Percentiles rank a stretch among this genome's conserved stretches.
Conservation (phyloP, 2,113 vertebrate species). For the Strix aluco region DNA sequence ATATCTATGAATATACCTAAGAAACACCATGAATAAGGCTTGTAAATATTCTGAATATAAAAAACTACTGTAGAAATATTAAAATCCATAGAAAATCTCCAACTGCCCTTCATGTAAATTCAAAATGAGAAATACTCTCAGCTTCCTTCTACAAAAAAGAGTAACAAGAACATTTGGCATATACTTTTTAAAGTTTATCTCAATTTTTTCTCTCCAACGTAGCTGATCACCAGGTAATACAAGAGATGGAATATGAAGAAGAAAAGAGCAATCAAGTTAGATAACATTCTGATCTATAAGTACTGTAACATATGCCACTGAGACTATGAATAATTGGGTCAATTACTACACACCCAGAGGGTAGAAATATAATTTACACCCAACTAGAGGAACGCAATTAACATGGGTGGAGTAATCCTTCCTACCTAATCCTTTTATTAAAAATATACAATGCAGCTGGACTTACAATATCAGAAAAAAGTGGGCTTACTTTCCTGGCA, state of each 20-base stretch:
- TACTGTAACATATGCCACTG: not conserved
- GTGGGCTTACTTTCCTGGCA: not conserved
- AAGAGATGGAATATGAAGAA: not conserved
- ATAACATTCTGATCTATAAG: slow-evolving; percentile 29
- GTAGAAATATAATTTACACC: slow-evolving; percentile 23
- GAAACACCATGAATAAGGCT: not conserved
- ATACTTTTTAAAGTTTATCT: not conserved
- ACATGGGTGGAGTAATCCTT: slow-evolving; percentile 60
- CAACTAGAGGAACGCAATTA: slow-evolving; percentile 33
- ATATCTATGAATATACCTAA: not conserved
- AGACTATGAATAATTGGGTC: slow-evolving; percentile 29
- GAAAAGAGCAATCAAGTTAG: slow-evolving; percentile 7
- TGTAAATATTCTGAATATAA: not conserved
- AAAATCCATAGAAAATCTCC: not conserved
- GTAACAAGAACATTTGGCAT: not conserved
- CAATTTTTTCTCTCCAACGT: not conserved
- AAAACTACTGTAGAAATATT: not conserved
- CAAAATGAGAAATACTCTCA: not conserved
- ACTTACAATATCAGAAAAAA: not conserved
- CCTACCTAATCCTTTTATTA: slow-evolving; percentile 55
- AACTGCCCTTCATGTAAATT: not conserved
- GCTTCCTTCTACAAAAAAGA: not conserved
- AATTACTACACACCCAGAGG: slow-evolving; percentile 28
- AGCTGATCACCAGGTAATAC: not conserved
- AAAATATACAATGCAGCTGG: slow-evolving; percentile 25